A percentile compares a stretch with the other conserved stretches of the same genome.
phyloP scores from a whole-genome alignment of 2,888 invertebrate species.

The Elysia crispata region DNA sequence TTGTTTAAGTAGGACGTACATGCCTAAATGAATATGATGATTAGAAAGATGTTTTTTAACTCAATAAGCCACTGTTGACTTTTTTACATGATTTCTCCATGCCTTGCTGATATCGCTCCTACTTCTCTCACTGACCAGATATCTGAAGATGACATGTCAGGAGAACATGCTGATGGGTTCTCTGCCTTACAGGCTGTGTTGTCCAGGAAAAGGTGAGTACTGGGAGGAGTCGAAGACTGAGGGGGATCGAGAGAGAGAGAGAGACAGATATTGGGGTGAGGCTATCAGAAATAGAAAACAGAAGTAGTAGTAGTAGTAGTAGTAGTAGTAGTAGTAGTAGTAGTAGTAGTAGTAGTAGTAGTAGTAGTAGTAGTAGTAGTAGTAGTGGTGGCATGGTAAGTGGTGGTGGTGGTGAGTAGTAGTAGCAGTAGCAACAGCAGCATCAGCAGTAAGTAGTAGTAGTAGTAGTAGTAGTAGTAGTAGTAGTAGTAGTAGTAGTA shows the following conservation, averaged over 20 bases:
- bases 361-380: conserved; percentile 18
- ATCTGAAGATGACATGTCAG: conserved; percentile 35
- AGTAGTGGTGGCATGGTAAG: not conserved
- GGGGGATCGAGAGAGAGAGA: too few relatives aligned
- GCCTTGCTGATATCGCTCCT: too few relatives aligned
- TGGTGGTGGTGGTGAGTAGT: not conserved
- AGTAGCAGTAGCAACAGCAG: not conserved
- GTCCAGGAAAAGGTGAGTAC: conserved; percentile 33
- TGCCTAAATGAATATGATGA: too few relatives aligned
- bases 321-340: not conserved
- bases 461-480: not conserved
- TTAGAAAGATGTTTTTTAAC: too few relatives aligned
- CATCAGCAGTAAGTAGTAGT: not conserved
- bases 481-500: conserved; percentile 12
- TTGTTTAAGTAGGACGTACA: too few relatives aligned
- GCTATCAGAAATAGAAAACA: too few relatives aligned
- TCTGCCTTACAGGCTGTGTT: conserved; percentile 33
- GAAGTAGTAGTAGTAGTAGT: not conserved
- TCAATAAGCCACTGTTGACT: too few relatives aligned
- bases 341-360: not conserved
- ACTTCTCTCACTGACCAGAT: too few relatives aligned
- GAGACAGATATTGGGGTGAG: too few relatives aligned
- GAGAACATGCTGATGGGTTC: conserved; percentile 31
- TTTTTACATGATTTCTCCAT: too few relatives aligned
- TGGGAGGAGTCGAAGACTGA: too few relatives aligned